Evolutionary conservation across 2,113 vertebrate genomes (phyloP), one percentile per base, ranked within the genome.

Genomic region (Clarias magur): DNA sequence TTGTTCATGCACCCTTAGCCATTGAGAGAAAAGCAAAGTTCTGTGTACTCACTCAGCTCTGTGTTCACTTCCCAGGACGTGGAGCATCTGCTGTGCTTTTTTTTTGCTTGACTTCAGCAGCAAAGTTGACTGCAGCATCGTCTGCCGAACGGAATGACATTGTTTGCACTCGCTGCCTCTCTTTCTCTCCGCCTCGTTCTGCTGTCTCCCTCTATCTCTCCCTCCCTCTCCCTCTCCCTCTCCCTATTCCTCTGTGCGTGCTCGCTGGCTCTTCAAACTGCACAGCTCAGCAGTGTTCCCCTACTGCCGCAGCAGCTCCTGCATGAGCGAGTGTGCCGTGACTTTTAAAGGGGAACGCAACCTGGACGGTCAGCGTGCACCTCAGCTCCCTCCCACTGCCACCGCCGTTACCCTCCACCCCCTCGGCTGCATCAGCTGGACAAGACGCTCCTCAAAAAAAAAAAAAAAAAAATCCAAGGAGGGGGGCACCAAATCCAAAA

Each of bases 261-360:
- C 92, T 93, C 92, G 92, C 95, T 96, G 95, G 95, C 95, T 95
- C 95, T 93, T 92, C 87, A 96, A 97, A 96, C 95, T 96, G 96
- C 96, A 96, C 95, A 91, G 95, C 96, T 97, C 96, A 97, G 96
- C 96, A 97, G 93, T 95, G 95, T 95, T 95, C 93, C 93, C 91
- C 92, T 89, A 93, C 93, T 96, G 96, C 96, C 94, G 96, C 96
- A 96, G 94, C 95, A 93, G 93, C 93, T 96, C 94, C 96, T 96
- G 96, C 96, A 95, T 95, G 95, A 96, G 94, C 90, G 94, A 93
- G 96, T 94, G 95, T 94, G 95, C 95, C 92, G 93, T 93, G 94
- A 94, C 95, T 96, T 96, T 97, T 96, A 97, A 96, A 96, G 96
- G 96, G 95, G 95, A 96, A 95, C 68, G 92, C 95, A 95, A 94